Evolutionary conservation across 2,888 invertebrate species (phyloP), one percentile per base, ranked within the genome.

Genomic region (Parascotia fuliginaria): DNA sequence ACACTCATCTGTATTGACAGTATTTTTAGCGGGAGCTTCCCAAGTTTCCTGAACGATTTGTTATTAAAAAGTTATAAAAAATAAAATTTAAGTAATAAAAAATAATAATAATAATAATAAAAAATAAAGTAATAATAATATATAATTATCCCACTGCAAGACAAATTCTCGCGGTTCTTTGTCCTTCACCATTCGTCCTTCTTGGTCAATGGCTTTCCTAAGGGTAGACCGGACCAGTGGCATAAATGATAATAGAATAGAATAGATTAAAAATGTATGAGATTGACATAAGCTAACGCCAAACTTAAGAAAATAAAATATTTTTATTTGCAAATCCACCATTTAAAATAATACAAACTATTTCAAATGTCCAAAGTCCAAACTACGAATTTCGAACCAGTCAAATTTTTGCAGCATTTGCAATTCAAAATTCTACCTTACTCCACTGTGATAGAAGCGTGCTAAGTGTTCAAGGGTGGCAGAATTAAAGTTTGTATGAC

Each of bases 401-500:
- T n/a, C 6, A 11, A 14, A 42, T 43, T 31, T 36, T 42, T 31
- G 31, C 51, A 55, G 55, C 51, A 47, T 63, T 60, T 70, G 68
- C 40, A 60, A 48, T 60, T 55, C 67, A 46, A 83, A 73, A 73
- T 65, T 63, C 66, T 60, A 55, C 69, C 61, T 66, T 80, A 62
- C 55, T 14, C 32, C 55, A 46, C 61, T 54, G 66, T 38, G 55
- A 77, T 81, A 85, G 66, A 67, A 68, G 52, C 62, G 55, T 16
- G 53, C 34, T 56, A 40, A 56, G 44, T 57, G 61, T 61, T 57
- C 62, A 55, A 61, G 57, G 59, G 56, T 66, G 60, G 68, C 65
- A 59, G 62, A 68, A 58, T 68, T 68, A 66, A 62, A 62, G 69
- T 69, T 42, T 68, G 81, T 71, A 58, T 72, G 64, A 73, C 67